Base-by-base conservation (phyloP, 2,888 invertebrate species). In the Cacoxenus indagator region DNA sequence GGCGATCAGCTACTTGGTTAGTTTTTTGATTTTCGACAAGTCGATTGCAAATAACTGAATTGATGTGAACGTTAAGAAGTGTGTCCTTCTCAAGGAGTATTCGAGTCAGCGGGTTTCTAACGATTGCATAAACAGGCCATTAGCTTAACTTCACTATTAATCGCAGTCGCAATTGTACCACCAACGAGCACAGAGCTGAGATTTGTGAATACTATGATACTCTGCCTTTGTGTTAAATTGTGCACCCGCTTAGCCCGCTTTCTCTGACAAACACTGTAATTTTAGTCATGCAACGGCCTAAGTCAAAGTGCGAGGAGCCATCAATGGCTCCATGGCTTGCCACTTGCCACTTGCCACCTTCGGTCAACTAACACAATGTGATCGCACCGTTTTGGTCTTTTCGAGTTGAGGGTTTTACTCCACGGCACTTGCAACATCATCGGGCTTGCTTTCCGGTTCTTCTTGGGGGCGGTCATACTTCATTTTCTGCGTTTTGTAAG, bases 121-220 rank as follows among this genome's bases (percentile, higher is more conserved):
- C 37, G 29, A 24, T 45, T 65, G 6, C 59, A 17, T 46, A 22
- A 26, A 75, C 51, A 72, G 69, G 74, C 76, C 75, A 82, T 79
- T 82, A 82, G 76, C 82, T 82, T 78, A 75, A 73, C 37, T 37
- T 62, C 71, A 65, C 75, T 73, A 81, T 79, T 77, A 76, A 81
- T 79, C 81, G 76, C 65, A 72, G 69, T 71, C 79, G 81, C 81
- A 81, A 79, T 79, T 79, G 73, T 67, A 9, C 14, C 29, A 48
- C 6, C 48, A 48, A 17, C 19, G n/a, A 19, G 6, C n/a, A n/a
- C n/a, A n/a, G n/a, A n/a, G n/a, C n/a, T n/a, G n/a, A n/a, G n/a
- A n/a, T n/a, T n/a, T n/a, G n/a, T n/a, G n/a, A n/a, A n/a, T n/a
- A n/a, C n/a, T n/a, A n/a, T n/a, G n/a, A n/a, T n/a, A n/a, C 55